Conservation (phyloP, 2,113 vertebrate genomes). For the Phainopepla nitens region DNA sequence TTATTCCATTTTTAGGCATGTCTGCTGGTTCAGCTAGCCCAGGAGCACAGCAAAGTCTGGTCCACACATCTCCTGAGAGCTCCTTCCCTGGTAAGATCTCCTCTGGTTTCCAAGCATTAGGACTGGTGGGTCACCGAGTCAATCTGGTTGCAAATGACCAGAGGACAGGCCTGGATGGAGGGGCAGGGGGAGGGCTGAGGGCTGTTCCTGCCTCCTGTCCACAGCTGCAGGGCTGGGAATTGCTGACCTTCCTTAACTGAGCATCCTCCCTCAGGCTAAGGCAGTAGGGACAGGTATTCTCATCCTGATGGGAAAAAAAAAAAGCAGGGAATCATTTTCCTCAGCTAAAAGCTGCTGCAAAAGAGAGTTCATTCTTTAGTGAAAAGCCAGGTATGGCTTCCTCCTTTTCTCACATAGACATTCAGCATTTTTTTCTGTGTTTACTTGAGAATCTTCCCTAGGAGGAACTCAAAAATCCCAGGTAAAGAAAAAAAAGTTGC, state of each 20-base stretch:
- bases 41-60: not conserved
- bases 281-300: not conserved
- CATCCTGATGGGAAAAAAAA: not conserved
- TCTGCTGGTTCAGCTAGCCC: not conserved
- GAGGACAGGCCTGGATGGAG: not conserved
- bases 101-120: not conserved
- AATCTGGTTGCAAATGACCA: not conserved
- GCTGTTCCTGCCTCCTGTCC: not conserved
- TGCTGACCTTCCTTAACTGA: not conserved
- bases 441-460: not conserved
- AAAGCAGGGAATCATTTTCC: not conserved
- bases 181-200: not conserved
- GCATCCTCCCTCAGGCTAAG: rapidly evolving
- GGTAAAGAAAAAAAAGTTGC: not conserved
- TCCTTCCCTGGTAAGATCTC: not conserved
- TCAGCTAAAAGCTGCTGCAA: not conserved
- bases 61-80: not conserved
- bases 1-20: not conserved
- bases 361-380: not conserved
- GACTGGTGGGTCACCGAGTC: not conserved
- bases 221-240: not conserved
- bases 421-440: not conserved
- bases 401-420: not conserved
- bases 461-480: not conserved
- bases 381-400: not conserved